These are phyloP conservation scores for Auanema freiburgensis DNA, from an alignment of 2,888 invertebrate species.

Conservation along the genomic window DNA sequence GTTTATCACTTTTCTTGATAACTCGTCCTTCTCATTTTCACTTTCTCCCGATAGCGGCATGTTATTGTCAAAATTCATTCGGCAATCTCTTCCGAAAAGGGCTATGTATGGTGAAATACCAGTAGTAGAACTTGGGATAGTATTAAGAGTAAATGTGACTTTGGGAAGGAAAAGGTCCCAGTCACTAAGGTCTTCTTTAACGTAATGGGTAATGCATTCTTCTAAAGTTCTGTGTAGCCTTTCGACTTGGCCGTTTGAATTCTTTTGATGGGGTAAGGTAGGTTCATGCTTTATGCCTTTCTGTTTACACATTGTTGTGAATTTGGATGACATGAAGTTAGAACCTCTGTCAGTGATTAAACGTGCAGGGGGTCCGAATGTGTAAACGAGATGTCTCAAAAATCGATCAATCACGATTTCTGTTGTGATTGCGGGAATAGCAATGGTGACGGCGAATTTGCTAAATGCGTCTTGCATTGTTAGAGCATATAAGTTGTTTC, in stretches of 20 bases:
- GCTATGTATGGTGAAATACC: slow-evolving; percentile 6
- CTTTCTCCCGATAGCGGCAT: too few species aligned
- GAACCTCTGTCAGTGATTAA: slow-evolving; percentile 25
- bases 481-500: slow-evolving; percentile 23
- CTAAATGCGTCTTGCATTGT: slow-evolving; percentile 17
- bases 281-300: too few species aligned
- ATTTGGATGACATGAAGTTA: slow-evolving; percentile 6
- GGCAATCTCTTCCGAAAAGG: slow-evolving; percentile 7
- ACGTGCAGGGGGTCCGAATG: slow-evolving; percentile 14
- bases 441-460: slow-evolving; percentile 18
- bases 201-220: slow-evolving; percentile 9
- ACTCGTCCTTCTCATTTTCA: too few species aligned
- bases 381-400: slow-evolving; percentile 10
- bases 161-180: slow-evolving; percentile 11
- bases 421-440: slow-evolving; percentile 13
- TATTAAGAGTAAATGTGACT: slow-evolving; percentile 8
- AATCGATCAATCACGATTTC: slow-evolving; percentile 2
- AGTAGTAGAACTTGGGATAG: not conserved
- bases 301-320: not conserved
- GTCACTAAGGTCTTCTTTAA: slow-evolving; percentile 1
- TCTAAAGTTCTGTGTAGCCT: slow-evolving; percentile 5
- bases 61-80: not conserved
- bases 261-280: slow-evolving; percentile 4
- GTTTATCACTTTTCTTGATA: not conserved
- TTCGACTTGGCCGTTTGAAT: slow-evolving; percentile 12